These are phyloP conservation scores for Zele albiditarsus DNA, from an alignment of 2,888 invertebrate species.

Conservation along the genomic window DNA sequence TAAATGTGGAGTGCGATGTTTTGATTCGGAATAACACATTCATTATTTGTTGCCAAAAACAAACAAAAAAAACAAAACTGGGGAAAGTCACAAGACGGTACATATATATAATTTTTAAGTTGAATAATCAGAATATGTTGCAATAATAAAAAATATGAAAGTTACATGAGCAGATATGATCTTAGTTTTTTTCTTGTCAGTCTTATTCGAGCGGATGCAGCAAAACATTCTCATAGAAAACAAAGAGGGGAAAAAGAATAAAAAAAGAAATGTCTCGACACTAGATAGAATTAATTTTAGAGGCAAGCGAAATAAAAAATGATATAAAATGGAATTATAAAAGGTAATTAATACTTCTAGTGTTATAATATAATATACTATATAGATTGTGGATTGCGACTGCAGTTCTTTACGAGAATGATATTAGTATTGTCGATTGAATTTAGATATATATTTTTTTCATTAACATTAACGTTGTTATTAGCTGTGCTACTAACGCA, in stretches of 20 bases:
- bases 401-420: constrained; percentile 39
- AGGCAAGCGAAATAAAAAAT: not conserved
- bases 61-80: not conserved
- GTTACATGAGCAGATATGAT: constrained; percentile 25
- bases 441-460: constrained; percentile 51
- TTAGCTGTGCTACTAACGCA: constrained; percentile 60
- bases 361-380: not conserved
- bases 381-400: constrained; percentile 36
- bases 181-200: constrained; percentile 23
- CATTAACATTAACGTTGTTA: constrained; percentile 56
- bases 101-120: not conserved
- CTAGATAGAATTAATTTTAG: not conserved
- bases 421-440: constrained; percentile 48
- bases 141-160: constrained; percentile 21
- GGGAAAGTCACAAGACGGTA: not conserved
- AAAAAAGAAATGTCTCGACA: not conserved
- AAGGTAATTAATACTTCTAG: not conserved
- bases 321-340: not conserved
- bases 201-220: constrained; percentile 40
- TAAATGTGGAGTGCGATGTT: not conserved
- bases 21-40: not conserved
- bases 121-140: constrained; percentile 17
- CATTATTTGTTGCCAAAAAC: not conserved
- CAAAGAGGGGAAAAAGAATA: constrained; percentile 11
- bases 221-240: constrained; percentile 24